A percentile compares a stretch with the other conserved stretches of the same genome.
phyloP scores from a whole-genome alignment of 2,888 invertebrate species.

The Thymelicus lineola region DNA sequence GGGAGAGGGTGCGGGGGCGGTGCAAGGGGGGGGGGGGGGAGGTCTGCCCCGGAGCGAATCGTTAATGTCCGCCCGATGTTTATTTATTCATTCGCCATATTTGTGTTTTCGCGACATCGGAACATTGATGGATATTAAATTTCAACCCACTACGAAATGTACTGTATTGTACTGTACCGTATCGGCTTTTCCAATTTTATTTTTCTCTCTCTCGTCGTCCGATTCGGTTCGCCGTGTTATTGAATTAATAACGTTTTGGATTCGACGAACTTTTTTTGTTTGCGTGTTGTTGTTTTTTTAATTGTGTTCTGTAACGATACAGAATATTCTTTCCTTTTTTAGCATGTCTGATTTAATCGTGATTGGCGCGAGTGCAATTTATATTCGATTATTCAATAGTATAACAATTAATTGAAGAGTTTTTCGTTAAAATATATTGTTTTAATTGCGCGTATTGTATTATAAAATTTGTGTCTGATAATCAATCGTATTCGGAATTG shows the following conservation, averaged over 20 bases:
- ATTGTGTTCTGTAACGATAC: constrained; percentile 10
- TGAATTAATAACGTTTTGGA: constrained; percentile 37
- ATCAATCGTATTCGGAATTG: no score
- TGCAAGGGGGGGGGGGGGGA: background rate
- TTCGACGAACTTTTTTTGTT: constrained; percentile 19
- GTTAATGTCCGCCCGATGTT: constrained; percentile 55
- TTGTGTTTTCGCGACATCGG: constrained; percentile 44
- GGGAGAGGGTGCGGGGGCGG: constrained; percentile 7
- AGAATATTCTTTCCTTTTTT: constrained; percentile 5
- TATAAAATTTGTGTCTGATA: no score
- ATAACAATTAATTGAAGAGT: background rate
- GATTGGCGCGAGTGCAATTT: background rate
- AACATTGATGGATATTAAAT: constrained; percentile 44
- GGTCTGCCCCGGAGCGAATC: constrained; percentile 44
- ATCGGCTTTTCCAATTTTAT: constrained; percentile 18
- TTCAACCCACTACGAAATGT: constrained; percentile 31
- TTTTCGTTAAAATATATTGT: background rate
- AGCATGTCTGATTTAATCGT: constrained; percentile 11
- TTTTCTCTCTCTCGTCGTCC: constrained; percentile 13
- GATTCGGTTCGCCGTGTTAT: constrained; percentile 25
- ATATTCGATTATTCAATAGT: background rate
- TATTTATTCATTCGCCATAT: constrained; percentile 40
- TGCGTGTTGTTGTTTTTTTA: background rate
- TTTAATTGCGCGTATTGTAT: no score
- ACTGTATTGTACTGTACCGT: background rate